Evolutionary conservation across 2,113 vertebrate species (phyloP).

Genomic region (Narcine bancroftii): DNA sequence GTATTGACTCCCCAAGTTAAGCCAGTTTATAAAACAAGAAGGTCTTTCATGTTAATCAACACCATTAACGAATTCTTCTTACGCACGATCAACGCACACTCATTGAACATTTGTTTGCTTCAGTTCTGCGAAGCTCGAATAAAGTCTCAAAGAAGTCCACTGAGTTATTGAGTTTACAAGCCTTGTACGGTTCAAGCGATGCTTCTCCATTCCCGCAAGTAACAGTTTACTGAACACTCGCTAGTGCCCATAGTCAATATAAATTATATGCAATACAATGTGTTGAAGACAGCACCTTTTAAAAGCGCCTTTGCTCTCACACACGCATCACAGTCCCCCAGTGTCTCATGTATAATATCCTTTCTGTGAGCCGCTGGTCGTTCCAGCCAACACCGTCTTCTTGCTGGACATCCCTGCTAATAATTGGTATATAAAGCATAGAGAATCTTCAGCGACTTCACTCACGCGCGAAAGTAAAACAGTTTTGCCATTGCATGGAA

Average conservation of each 20-base stretch:
- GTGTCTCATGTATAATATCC: too few species aligned
- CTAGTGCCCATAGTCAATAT: neutral
- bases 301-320: neutral
- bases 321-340: neutral
- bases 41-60: too few species aligned
- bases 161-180: neutral
- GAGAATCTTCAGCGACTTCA: neutral
- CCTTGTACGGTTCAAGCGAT: neutral
- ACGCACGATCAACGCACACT: neutral
- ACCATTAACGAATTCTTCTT: neutral
- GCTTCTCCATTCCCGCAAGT: neutral
- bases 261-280: neutral
- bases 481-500: neutral
- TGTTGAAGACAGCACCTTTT: neutral
- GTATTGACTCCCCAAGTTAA: neutral
- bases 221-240: neutral
- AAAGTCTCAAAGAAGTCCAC: neutral
- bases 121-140: neutral
- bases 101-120: neutral
- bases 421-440: neutral
- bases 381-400: neutral
- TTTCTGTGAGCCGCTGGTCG: neutral
- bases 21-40: neutral
- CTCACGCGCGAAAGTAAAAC: neutral
- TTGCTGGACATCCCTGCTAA: neutral